These are phyloP conservation scores for Lysandra bellargus DNA, from an alignment of 2,888 invertebrate genomes.

Conservation along the genomic window DNA sequence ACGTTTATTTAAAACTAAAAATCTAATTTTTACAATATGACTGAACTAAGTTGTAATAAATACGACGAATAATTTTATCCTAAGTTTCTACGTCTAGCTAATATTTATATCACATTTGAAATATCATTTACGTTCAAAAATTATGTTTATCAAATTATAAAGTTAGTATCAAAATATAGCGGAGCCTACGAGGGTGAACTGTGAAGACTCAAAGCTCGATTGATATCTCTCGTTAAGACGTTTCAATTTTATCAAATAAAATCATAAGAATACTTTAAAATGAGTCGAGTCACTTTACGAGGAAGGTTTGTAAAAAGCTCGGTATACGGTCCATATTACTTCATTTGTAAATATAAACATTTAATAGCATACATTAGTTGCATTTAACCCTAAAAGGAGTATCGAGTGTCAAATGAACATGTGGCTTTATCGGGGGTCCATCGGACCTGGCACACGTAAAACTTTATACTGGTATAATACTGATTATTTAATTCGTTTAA, in stretches of 20 bases:
- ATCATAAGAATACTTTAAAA: slow-evolving; percentile 5
- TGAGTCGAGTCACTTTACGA: slow-evolving; percentile 12
- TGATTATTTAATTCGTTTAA: slow-evolving; percentile 80
- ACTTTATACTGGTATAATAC: slow-evolving; percentile 76
- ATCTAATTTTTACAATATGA: slow-evolving; percentile 24
- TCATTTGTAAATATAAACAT: slow-evolving; percentile 3
- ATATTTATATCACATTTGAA: slow-evolving; percentile 77
- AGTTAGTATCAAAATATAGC: neutral
- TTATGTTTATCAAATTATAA: slow-evolving; percentile 60
- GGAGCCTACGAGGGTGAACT: neutral
- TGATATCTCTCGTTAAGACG: neutral
- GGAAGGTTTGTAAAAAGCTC: slow-evolving; percentile 25
- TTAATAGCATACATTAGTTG: slow-evolving; percentile 48
- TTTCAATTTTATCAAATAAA: neutral
- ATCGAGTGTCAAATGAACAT: slow-evolving; percentile 56
- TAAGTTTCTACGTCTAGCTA: slow-evolving; percentile 30
- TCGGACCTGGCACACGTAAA: slow-evolving; percentile 71
- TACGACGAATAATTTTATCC: slow-evolving; percentile 30
- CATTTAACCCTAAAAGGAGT: slow-evolving; percentile 52
- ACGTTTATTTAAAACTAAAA: slow-evolving; percentile 4
- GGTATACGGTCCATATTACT: slow-evolving; percentile 32
- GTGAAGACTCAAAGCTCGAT: neutral
- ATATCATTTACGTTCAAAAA: slow-evolving; percentile 71
- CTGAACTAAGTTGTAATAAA: slow-evolving; percentile 27
- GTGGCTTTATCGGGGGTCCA: slow-evolving; percentile 61